A percentile compares a stretch with the other conserved stretches of the same genome.
Conservation (phyloP, 2,113 vertebrate species). For the Oreochromis spilurus region DNA sequence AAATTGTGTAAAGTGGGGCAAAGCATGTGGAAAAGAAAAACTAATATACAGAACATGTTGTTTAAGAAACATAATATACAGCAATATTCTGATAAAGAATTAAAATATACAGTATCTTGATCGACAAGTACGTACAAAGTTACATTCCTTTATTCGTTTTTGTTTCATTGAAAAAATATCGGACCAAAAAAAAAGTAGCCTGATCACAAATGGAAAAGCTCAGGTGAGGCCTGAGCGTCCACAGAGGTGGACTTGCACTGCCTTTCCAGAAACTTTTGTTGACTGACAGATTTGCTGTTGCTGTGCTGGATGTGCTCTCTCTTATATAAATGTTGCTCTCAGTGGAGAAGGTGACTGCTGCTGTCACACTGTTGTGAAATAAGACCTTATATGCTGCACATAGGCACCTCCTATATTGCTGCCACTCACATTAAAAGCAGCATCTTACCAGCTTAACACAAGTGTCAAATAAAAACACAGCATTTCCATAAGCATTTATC, state of each 20-base stretch:
- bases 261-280: neutral
- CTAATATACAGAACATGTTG: slow-evolving; percentile 2
- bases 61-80: slow-evolving; percentile 17
- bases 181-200: neutral
- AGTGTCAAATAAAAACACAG: neutral
- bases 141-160: slow-evolving; percentile 54
- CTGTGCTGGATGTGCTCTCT: neutral
- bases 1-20: neutral
- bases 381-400: neutral
- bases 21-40: slow-evolving; percentile 10
- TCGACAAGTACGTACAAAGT: slow-evolving; percentile 37
- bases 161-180: slow-evolving; percentile 46
- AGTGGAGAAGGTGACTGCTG: neutral
- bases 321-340: neutral
- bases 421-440: neutral
- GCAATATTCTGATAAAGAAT: slow-evolving; percentile 25
- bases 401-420: neutral
- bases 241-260: neutral
- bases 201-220: neutral
- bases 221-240: neutral
- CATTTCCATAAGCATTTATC: slow-evolving; percentile 56
- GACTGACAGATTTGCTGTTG: neutral
- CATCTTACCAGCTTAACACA: neutral
- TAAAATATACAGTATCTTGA: slow-evolving; percentile 3
- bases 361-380: neutral